Evolutionary conservation across 2,888 invertebrate species (phyloP).

Genomic region (Ceramica pisi): DNA sequence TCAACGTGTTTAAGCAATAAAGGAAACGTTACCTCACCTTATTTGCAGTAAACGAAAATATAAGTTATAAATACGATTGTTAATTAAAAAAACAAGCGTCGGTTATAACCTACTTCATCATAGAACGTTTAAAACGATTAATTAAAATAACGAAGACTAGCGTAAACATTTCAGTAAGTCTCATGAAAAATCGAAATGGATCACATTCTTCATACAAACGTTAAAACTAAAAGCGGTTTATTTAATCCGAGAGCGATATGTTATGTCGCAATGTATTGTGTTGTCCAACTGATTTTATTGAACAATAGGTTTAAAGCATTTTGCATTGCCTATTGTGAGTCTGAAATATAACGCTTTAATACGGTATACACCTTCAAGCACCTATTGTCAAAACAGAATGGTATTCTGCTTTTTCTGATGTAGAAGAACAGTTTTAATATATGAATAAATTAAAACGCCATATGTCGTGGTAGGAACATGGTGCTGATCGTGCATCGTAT

Average conservation of each 20-base stretch:
- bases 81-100: constrained; percentile 3
- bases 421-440: constrained; percentile 16
- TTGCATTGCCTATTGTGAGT: constrained; percentile 39
- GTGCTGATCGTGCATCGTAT: background rate
- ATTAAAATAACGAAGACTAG: constrained; percentile 12
- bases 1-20: background rate
- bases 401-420: constrained; percentile 5
- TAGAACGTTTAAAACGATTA: background rate
- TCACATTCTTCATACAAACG: constrained; percentile 16
- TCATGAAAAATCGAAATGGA: constrained; percentile 10
- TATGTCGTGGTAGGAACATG: background rate
- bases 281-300: constrained; percentile 33
- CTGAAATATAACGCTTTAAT: constrained; percentile 20
- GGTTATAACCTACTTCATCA: background rate
- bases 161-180: constrained; percentile 17
- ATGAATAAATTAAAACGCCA: constrained; percentile 16
- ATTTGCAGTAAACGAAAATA: constrained; percentile 29
- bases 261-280: constrained; percentile 16
- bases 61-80: constrained; percentile 16
- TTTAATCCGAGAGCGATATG: constrained; percentile 9
- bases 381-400: constrained; percentile 33
- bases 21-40: constrained; percentile 11
- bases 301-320: constrained; percentile 38
- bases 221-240: background rate
- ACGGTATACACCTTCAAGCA: constrained; percentile 27